Conservation (phyloP, 1,140 invertebrate species). For the Sarcophaga bullata region DNA sequence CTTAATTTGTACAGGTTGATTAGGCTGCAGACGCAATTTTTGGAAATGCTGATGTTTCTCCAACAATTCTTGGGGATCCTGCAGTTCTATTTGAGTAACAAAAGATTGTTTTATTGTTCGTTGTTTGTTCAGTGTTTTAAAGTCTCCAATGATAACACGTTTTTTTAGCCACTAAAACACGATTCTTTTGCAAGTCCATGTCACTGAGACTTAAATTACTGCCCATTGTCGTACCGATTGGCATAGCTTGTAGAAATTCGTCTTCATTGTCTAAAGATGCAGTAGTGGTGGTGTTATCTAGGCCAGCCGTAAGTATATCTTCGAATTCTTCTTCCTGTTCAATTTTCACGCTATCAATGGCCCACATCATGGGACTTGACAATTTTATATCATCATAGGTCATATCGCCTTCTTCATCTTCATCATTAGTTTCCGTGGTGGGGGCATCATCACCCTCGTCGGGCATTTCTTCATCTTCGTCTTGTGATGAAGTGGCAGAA, state of each 20-base stretch:
- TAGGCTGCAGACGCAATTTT: conserved; percentile 59
- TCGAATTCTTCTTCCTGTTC: conserved; percentile 61
- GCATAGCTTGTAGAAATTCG: conserved; percentile 38
- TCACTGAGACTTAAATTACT: not conserved
- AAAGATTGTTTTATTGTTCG: not conserved
- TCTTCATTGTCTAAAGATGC: conserved; percentile 57
- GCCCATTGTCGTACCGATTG: not conserved
- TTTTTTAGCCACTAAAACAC: conserved; percentile 28
- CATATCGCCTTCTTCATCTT: conserved; percentile 31
- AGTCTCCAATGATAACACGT: conserved; percentile 18
- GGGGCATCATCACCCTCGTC: conserved; percentile 51
- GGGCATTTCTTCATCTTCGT: conserved; percentile 56
- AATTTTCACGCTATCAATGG: conserved; percentile 61
- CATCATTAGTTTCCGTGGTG: conserved; percentile 46
- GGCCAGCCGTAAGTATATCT: conserved; percentile 52
- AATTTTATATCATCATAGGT: conserved; percentile 54
- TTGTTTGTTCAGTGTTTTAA: not conserved
- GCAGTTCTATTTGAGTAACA: conserved; percentile 44
- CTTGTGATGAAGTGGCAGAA: conserved; percentile 53
- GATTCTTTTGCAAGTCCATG: conserved; percentile 5
- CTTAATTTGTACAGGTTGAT: conserved; percentile 60
- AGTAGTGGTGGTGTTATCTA: conserved; percentile 54
- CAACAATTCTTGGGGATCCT: conserved; percentile 53
- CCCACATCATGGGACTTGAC: conserved; percentile 63
- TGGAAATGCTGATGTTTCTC: conserved; percentile 62